A percentile compares a stretch with the other conserved stretches of the same genome.
Conservation (phyloP, 2,888 invertebrate genomes). For the Pachycephus smyrnensis region DNA sequence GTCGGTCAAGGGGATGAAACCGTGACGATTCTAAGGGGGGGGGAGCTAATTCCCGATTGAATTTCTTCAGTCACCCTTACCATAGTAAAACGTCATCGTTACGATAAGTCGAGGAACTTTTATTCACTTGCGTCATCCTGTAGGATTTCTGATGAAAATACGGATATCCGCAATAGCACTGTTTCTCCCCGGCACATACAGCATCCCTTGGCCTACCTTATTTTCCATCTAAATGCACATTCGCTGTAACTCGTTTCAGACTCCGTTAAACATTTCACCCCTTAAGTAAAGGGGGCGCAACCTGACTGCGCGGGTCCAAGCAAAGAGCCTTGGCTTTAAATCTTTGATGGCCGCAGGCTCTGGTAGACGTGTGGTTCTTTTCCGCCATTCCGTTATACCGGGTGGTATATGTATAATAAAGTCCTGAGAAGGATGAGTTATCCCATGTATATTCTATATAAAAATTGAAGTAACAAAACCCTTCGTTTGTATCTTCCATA, state of each 20-base stretch:
- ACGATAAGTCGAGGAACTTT: neutral
- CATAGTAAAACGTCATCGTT: neutral
- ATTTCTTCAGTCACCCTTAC: neutral
- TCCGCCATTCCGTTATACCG: conserved; percentile 1
- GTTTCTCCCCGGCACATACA: neutral
- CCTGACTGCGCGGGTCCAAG: conserved; percentile 19
- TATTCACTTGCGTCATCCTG: neutral
- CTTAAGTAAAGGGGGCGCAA: conserved; percentile 17
- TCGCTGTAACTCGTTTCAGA: conserved; percentile 39
- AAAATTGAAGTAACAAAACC: neutral
- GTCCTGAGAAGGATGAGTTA: neutral
- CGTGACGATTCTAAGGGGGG: neutral
- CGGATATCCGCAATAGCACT: neutral
- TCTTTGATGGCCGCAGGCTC: conserved; percentile 46
- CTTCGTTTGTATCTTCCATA: neutral
- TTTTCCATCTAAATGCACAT: conserved; percentile 39
- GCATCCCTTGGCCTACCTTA: conserved; percentile 10
- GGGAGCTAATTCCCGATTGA: neutral
- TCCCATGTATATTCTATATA: neutral
- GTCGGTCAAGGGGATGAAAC: neutral
- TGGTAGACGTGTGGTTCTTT: conserved; percentile 27
- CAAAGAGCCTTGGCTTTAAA: conserved; percentile 39
- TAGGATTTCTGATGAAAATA: neutral
- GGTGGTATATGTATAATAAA: neutral
- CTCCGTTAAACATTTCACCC: conserved; percentile 37